Conservation (phyloP, 2,888 invertebrate species). For the Disparrhopalites patrizii region DNA sequence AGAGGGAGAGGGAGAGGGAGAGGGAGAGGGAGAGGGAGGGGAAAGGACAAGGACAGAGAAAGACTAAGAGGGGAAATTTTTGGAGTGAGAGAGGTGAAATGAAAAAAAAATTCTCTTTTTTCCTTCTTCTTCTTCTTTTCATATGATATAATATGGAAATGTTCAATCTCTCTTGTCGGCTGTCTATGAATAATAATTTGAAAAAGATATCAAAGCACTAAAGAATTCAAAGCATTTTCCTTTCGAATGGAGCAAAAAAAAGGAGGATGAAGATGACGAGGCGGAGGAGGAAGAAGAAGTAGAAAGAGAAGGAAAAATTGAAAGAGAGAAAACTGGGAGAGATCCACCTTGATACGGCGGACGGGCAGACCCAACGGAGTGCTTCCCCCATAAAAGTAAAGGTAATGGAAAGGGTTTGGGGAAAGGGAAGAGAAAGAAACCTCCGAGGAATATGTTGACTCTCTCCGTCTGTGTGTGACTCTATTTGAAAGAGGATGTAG, state of each 20-base stretch:
- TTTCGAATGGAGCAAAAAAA: no score
- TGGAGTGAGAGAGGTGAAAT: no score
- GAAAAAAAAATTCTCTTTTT: no score
- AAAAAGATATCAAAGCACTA: conserved; percentile 1
- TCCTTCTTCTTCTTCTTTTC: no score
- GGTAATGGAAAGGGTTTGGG: no score
- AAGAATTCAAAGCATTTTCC: neutral
- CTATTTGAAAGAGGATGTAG: conserved; percentile 3
- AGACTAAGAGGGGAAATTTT: no score
- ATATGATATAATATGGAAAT: no score
- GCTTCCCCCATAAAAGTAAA: conserved; percentile 1
- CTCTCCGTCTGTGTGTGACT: neutral
- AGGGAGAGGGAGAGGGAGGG: neutral
- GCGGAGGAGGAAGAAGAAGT: neutral
- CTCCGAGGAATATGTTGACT: no score
- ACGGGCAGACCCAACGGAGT: neutral
- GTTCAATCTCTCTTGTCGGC: neutral
- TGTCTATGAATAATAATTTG: conserved; percentile 6
- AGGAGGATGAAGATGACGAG: neutral
- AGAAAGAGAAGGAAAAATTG: neutral
- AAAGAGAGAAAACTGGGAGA: no score
- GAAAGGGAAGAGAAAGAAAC: no score
- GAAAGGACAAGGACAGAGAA: no score
- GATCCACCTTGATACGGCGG: neutral
- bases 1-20: neutral